phyloP scores from a whole-genome alignment of 2,888 invertebrate genomes.

The Lasiommata megera region DNA sequence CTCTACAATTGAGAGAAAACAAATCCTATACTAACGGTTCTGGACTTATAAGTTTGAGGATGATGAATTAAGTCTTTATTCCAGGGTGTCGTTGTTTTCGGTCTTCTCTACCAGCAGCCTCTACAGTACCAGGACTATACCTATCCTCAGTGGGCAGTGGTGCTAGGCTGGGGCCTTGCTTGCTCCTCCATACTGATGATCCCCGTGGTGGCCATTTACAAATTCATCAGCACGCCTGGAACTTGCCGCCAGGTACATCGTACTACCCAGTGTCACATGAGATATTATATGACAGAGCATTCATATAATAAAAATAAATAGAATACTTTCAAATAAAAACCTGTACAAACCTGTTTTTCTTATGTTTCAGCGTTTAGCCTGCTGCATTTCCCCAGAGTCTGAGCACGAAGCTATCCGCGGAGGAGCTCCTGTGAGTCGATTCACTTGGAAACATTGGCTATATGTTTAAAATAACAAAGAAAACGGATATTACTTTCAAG shows the following conservation, averaged over 20 bases:
- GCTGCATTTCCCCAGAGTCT: slow-evolving; percentile 84
- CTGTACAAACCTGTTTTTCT: too few relatives aligned
- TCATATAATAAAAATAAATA: too few relatives aligned
- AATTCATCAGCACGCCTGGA: slow-evolving; percentile 84
- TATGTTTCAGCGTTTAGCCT: slow-evolving; percentile 82
- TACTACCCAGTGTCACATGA: too few relatives aligned
- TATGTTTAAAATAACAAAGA: slow-evolving; percentile 75
- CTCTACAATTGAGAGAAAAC: too few relatives aligned
- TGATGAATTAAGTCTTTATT: slow-evolving; percentile 16
- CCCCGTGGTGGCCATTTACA: slow-evolving; percentile 84
- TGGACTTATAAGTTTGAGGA: too few relatives aligned
- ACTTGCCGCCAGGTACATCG: slow-evolving; percentile 85
- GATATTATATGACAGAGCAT: too few relatives aligned
- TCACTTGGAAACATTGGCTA: slow-evolving; percentile 85
- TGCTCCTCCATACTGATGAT: slow-evolving; percentile 88
- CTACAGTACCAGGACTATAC: slow-evolving; percentile 85
- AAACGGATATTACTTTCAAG: neutral
- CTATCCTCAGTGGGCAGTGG: slow-evolving; percentile 87
- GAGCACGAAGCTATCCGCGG: slow-evolving; percentile 84
- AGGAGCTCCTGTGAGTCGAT: slow-evolving; percentile 82
- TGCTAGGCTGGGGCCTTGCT: slow-evolving; percentile 87
- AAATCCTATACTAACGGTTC: too few relatives aligned
- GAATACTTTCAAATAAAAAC: too few relatives aligned
- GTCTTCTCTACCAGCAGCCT: slow-evolving; percentile 83
- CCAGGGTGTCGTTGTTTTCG: slow-evolving; percentile 85